These are phyloP conservation scores for Hecatera dysodea DNA, from an alignment of 2,888 invertebrate genomes.

Conservation along the genomic window DNA sequence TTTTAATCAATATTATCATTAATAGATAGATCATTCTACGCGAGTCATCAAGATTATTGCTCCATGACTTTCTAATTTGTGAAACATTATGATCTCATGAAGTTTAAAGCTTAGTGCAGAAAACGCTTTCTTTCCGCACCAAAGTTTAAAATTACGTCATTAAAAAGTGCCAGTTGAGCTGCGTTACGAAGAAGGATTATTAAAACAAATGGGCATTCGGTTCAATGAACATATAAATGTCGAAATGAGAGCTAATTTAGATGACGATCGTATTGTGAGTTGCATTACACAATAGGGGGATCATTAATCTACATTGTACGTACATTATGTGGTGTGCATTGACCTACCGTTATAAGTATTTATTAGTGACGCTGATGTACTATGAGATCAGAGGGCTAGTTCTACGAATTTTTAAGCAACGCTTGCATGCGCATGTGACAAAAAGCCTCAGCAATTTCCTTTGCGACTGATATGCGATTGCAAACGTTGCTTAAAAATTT, in stretches of 20 bases:
- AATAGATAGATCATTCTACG: no score
- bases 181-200: background rate
- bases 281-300: constrained; percentile 10
- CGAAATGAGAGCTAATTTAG: constrained; percentile 28
- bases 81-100: background rate
- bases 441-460: no score
- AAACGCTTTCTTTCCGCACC: background rate
- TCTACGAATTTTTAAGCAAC: no score
- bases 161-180: background rate
- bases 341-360: background rate
- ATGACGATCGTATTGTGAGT: constrained; percentile 13
- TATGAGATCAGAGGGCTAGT: no score
- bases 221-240: constrained; percentile 32
- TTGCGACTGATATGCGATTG: no score
- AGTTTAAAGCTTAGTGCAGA: background rate
- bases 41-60: background rate
- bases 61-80: background rate
- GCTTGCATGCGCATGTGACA: no score
- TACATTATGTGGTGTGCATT: constrained; percentile 30
- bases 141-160: background rate
- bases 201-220: constrained; percentile 1
- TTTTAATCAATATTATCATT: no score
- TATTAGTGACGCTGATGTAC: background rate
- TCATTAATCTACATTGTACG: background rate
- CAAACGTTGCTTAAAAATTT: no score